These are phyloP conservation scores for Drosophila saltans DNA, from an alignment of 1,140 invertebrate genomes.

Conservation along the genomic window DNA sequence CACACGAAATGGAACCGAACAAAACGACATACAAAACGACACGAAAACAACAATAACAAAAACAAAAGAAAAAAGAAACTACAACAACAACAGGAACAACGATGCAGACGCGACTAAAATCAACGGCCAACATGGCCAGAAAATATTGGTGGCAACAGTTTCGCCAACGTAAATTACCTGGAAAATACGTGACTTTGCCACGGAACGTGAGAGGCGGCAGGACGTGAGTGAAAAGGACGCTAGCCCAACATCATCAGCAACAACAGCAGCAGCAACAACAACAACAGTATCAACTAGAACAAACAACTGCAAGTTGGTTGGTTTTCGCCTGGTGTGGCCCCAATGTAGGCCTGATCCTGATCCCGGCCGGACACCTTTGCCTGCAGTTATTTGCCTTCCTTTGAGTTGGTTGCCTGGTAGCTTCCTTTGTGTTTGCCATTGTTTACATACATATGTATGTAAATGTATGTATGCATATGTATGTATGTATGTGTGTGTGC, in stretches of 20 bases:
- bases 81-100: conserved; percentile 21
- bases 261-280: conserved; percentile 35
- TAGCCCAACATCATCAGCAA: conserved; percentile 33
- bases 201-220: conserved; percentile 58
- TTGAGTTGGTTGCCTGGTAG: not conserved
- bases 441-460: not conserved
- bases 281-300: conserved; percentile 28
- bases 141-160: conserved; percentile 81
- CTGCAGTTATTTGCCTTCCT: conserved; percentile 25
- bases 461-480: no score
- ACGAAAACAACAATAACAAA: conserved; percentile 16
- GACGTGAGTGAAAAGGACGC: conserved; percentile 50
- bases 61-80: not conserved
- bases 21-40: conserved; percentile 12
- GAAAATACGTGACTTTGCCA: conserved; percentile 79
- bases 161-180: conserved; percentile 80
- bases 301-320: conserved; percentile 55
- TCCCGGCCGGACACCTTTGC: conserved; percentile 29
- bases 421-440: conserved; percentile 14
- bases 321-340: conserved; percentile 2
- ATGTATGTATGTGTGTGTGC: not conserved
- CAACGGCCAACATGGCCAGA: conserved; percentile 68
- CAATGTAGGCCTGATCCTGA: conserved; percentile 30
- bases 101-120: conserved; percentile 63
- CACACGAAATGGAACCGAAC: conserved; percentile 38